Percentiles rank a stretch among this genome's conserved stretches.
phyloP scores from a whole-genome alignment of 2,888 invertebrate species.

The Isotomurus palustris region DNA sequence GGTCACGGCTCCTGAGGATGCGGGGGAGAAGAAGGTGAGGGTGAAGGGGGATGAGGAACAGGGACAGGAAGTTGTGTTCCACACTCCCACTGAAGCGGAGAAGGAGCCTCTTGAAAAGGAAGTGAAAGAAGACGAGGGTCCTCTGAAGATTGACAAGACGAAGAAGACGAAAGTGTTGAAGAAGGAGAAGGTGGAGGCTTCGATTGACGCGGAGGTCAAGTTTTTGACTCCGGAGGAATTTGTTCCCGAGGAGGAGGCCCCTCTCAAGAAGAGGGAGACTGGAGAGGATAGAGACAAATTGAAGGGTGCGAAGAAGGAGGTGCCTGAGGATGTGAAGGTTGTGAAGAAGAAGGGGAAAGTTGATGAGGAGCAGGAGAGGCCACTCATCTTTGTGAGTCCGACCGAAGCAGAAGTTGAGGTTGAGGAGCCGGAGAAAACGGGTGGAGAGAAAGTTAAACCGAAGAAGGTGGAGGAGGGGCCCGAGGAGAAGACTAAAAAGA shows the following conservation, averaged over 20 bases:
- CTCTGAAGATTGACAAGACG: slow-evolving; percentile 43
- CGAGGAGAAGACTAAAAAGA: too few species aligned
- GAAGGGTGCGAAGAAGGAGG: slow-evolving; percentile 51
- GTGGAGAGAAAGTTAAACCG: not conserved
- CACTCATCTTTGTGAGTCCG: not conserved
- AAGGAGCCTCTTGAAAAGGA: not conserved
- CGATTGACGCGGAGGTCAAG: slow-evolving; percentile 55
- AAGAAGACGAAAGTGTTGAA: slow-evolving; percentile 53
- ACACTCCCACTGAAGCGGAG: not conserved
- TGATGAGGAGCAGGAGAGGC: not conserved
- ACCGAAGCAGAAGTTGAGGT: not conserved
- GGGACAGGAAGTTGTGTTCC: not conserved
- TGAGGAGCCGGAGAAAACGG: not conserved
- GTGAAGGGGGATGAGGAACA: not conserved
- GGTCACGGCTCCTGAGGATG: not conserved
- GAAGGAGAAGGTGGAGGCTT: slow-evolving; percentile 48
- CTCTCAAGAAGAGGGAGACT: not conserved
- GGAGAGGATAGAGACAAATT: not conserved
- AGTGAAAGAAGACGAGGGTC: not conserved
- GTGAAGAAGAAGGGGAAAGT: slow-evolving; percentile 6
- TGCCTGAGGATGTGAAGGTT: not conserved
- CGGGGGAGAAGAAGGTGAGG: not conserved
- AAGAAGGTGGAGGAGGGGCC: not conserved
- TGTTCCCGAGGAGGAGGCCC: not conserved
- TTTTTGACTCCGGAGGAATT: slow-evolving; percentile 62